Conservation (phyloP, 2,113 vertebrate genomes). For the Daphoenositta chrysoptera region DNA sequence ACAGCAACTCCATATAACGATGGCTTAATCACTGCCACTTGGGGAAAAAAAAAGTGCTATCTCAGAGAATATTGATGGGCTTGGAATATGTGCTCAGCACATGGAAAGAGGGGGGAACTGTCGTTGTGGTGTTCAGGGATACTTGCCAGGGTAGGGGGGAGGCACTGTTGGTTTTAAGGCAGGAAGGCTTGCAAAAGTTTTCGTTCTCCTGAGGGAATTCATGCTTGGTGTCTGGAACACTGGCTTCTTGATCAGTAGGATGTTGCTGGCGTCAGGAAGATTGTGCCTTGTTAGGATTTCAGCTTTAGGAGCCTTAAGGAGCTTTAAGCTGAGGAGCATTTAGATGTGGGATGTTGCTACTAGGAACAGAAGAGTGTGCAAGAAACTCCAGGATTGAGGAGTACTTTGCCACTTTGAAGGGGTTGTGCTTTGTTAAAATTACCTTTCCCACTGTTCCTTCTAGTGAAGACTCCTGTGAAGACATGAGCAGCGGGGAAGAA, state of each 20-base stretch:
- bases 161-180: neutral
- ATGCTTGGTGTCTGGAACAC: neutral
- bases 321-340: neutral
- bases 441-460: neutral
- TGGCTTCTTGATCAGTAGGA: neutral
- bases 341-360: neutral
- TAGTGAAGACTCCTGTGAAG: constrained; percentile 93
- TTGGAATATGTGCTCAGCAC: neutral
- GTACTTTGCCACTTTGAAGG: neutral
- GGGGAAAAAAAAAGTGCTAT: fast-evolving
- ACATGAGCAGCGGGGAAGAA: constrained; percentile 92
- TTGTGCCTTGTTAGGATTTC: neutral
- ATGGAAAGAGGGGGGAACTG: too few relatives aligned
- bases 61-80: neutral
- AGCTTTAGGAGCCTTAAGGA: neutral
- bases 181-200: neutral
- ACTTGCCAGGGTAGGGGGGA: neutral
- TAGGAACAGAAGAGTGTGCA: neutral
- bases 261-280: neutral
- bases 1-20: neutral
- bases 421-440: neutral
- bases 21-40: neutral
- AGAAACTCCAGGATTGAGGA: neutral
- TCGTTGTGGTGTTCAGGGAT: neutral
- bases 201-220: neutral